Evolutionary conservation across 2,113 vertebrate species (phyloP).

Genomic region (Apteryx owenii): DNA sequence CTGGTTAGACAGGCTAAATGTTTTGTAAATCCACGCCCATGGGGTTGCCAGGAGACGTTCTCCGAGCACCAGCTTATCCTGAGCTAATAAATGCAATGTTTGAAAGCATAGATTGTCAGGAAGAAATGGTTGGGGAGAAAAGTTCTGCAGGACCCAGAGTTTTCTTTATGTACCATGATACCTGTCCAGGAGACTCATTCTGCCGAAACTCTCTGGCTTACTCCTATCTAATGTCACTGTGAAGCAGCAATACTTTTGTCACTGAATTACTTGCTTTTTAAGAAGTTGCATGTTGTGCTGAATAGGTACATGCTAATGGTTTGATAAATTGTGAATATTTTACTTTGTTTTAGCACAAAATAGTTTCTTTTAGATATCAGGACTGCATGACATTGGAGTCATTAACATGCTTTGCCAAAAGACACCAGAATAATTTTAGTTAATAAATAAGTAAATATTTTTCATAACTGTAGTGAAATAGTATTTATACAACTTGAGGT

Average conservation of each 20-base stretch:
- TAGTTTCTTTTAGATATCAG: slow-evolving; percentile 19
- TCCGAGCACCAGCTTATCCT: background rate
- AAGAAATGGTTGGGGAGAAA: background rate
- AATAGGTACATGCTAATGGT: background rate
- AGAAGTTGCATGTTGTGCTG: background rate
- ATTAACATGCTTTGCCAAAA: slow-evolving; percentile 44
- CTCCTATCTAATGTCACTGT: background rate
- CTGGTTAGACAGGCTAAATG: background rate
- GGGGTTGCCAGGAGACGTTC: background rate
- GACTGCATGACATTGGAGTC: slow-evolving; percentile 2
- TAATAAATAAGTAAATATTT: slow-evolving; percentile 74
- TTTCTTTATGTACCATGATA: background rate
- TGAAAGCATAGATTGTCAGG: background rate
- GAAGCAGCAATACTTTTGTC: background rate
- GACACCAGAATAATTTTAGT: slow-evolving; percentile 62
- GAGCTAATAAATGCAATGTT: background rate
- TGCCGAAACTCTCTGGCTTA: background rate
- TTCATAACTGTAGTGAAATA: slow-evolving; percentile 57
- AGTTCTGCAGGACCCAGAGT: background rate
- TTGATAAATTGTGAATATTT: slow-evolving; percentile 40
- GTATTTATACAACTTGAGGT: slow-evolving; percentile 68
- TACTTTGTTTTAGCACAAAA: slow-evolving; percentile 23
- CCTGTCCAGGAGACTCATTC: background rate
- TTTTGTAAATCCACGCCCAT: background rate
- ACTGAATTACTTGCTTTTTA: background rate